Conservation (phyloP, 2,888 invertebrate species). For the Ectemnius cavifrons region DNA sequence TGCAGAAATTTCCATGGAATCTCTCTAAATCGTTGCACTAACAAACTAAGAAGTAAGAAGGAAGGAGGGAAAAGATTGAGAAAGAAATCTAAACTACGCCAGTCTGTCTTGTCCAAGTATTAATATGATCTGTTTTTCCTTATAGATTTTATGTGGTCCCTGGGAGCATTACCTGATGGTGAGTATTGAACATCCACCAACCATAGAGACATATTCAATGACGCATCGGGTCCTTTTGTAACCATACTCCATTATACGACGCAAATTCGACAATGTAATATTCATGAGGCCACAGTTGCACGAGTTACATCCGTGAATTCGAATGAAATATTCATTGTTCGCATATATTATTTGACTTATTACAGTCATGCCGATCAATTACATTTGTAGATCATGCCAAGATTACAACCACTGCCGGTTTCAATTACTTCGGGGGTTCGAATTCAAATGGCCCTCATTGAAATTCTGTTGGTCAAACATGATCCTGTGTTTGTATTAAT, state of each 20-base stretch:
- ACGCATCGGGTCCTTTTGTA: conserved; percentile 10
- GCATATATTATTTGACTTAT: conserved; percentile 2
- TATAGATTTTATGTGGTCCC: conserved; percentile 99
- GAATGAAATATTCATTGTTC: conserved; percentile 3
- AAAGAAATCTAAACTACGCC: conserved; percentile 24
- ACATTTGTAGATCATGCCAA: neutral
- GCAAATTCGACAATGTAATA: neutral
- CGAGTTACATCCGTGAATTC: neutral
- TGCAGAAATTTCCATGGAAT: conserved; percentile 67
- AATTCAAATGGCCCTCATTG: too few species aligned
- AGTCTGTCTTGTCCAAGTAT: conserved; percentile 49
- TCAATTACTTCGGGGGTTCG: neutral
- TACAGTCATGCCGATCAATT: neutral
- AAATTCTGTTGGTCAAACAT: too few species aligned
- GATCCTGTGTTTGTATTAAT: conserved; percentile 14
- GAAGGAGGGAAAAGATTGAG: conserved; percentile 60
- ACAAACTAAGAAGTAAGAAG: conserved; percentile 48
- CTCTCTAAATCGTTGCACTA: conserved; percentile 50
- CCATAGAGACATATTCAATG: conserved; percentile 25
- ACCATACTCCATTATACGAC: conserved; percentile 18
- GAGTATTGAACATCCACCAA: conserved; percentile 79
- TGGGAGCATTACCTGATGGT: conserved; percentile 99
- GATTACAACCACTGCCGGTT: conserved; percentile 1
- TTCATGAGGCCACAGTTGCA: neutral
- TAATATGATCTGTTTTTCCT: conserved; percentile 79